These are phyloP conservation scores for Trididemnum miniatum DNA, from an alignment of 23 tunicate genomes.

Conservation along the genomic window DNA sequence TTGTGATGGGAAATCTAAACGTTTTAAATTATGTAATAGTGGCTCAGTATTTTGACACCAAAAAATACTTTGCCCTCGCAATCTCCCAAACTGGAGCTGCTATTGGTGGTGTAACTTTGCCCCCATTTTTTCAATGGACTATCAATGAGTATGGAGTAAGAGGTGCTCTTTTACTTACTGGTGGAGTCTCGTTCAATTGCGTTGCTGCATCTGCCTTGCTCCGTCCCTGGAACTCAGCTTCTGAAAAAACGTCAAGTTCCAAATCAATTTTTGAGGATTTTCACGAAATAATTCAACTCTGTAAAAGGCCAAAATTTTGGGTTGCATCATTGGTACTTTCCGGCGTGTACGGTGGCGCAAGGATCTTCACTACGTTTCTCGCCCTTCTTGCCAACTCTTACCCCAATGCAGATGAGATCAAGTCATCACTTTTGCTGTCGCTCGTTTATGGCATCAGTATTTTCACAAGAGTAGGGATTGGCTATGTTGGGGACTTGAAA, in stretches of 20 bases:
- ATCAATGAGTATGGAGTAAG: constrained; percentile 26
- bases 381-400: neutral
- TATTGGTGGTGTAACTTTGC: constrained; percentile 18
- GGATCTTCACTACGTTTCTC: constrained; percentile 1
- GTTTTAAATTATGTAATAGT: neutral
- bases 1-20: neutral
- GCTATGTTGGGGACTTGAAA: constrained; percentile 21
- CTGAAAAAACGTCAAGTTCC: constrained; percentile 8
- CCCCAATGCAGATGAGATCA: neutral
- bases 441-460: constrained; percentile 4
- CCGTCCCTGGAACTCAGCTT: constrained; percentile 7
- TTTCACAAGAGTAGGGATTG: constrained; percentile 15
- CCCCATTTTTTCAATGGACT: constrained; percentile 19
- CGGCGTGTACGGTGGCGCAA: neutral
- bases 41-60: constrained; percentile 20
- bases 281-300: neutral
- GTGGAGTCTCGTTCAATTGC: constrained; percentile 32
- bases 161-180: constrained; percentile 32
- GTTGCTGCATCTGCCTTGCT: constrained; percentile 31
- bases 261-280: neutral
- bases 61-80: constrained; percentile 7
- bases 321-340: neutral
- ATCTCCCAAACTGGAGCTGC: constrained; percentile 26
- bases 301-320: constrained; percentile 14
- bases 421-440: constrained; percentile 12